Conservation (phyloP, 2,797 vertebrate species). For the Neostethus bicornis region DNA sequence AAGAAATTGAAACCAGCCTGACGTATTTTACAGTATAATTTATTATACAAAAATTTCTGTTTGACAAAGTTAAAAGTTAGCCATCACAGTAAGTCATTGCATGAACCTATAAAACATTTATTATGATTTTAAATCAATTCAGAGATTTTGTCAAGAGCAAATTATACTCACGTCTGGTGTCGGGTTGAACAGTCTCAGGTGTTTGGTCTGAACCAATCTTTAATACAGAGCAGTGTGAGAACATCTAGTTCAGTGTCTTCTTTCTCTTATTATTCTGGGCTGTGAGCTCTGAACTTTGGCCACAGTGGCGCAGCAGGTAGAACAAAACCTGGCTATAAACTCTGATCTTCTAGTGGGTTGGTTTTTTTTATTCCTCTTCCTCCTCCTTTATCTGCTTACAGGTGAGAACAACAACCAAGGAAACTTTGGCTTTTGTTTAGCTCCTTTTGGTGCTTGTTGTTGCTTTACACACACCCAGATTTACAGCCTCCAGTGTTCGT, state of each 20-base stretch:
- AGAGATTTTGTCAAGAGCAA: constrained; percentile 29
- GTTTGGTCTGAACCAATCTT: constrained; percentile 23
- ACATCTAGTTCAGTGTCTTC: constrained; percentile 54
- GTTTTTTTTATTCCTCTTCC: constrained; percentile 48
- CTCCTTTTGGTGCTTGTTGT: constrained; percentile 60
- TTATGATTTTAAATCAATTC: constrained; percentile 16
- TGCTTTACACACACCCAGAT: constrained; percentile 59
- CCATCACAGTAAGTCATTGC: constrained; percentile 31
- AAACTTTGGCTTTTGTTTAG: constrained; percentile 27
- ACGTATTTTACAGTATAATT: not conserved
- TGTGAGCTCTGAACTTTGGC: constrained; percentile 67
- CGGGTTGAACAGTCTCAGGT: constrained; percentile 22
- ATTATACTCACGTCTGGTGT: constrained; percentile 51
- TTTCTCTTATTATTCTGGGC: constrained; percentile 60
- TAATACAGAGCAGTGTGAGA: constrained; percentile 47
- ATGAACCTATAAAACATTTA: not conserved
- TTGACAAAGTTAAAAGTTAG: constrained; percentile 36
- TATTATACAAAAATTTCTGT: not conserved
- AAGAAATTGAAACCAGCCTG: not conserved
- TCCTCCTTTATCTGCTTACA: constrained; percentile 30
- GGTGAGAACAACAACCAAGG: constrained; percentile 14
- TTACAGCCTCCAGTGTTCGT: constrained; percentile 21
- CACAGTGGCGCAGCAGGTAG: constrained; percentile 55
- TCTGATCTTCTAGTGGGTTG: constrained; percentile 40
- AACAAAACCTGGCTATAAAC: constrained; percentile 39